These are phyloP conservation scores for Nephrocerus scutellatus DNA, from an alignment of 2,888 invertebrate species.

Conservation along the genomic window DNA sequence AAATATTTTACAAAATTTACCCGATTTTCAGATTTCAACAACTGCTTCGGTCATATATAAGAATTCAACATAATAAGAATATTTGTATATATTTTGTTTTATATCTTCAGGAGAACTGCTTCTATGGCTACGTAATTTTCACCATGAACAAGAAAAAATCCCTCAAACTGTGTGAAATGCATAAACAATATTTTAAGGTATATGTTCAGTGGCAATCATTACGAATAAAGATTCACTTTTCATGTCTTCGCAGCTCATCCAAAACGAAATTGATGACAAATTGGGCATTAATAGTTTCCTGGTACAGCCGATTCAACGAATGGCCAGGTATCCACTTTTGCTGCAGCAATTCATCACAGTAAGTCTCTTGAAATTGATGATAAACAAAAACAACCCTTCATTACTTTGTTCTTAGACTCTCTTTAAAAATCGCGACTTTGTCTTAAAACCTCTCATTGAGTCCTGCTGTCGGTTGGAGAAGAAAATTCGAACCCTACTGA, in stretches of 20 bases:
- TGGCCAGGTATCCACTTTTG: constrained; percentile 45
- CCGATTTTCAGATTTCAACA: neutral
- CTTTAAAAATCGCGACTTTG: constrained; percentile 41
- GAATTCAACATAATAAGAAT: too few relatives aligned
- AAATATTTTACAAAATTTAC: neutral
- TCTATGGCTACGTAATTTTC: constrained; percentile 45
- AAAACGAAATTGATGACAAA: constrained; percentile 43
- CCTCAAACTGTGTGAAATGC: constrained; percentile 40
- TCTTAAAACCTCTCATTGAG: constrained; percentile 42
- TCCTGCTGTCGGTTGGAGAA: constrained; percentile 46
- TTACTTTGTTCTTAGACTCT: constrained; percentile 37
- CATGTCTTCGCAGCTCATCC: constrained; percentile 33
- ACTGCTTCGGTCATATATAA: too few relatives aligned
- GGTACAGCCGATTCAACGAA: constrained; percentile 46
- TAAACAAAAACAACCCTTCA: too few relatives aligned
- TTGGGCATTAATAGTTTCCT: constrained; percentile 47
- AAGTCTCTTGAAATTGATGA: constrained; percentile 11
- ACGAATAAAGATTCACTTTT: neutral
- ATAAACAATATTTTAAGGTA: constrained; percentile 44
- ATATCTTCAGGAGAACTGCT: constrained; percentile 36
- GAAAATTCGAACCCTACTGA: constrained; percentile 39
- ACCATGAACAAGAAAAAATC: constrained; percentile 47
- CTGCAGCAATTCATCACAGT: constrained; percentile 44
- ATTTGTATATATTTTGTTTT: constrained; percentile 4
- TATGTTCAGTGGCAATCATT: constrained; percentile 9